These are phyloP conservation scores for Litoditis marina DNA, from an alignment of 2,888 invertebrate genomes.

Conservation along the genomic window DNA sequence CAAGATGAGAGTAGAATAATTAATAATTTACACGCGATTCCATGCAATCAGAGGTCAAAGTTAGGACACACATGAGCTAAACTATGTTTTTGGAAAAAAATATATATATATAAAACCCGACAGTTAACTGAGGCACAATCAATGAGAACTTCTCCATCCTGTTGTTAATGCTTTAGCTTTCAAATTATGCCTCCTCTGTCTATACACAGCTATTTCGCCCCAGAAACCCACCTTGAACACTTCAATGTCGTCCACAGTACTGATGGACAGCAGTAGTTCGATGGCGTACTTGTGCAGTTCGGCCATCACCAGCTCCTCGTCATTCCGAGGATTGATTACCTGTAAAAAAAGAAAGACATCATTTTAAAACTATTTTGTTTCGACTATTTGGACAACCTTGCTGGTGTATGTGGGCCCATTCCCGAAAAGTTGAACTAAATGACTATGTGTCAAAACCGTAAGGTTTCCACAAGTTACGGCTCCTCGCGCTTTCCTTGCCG, in stretches of 20 bases:
- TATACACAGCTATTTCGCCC: background rate
- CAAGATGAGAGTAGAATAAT: slow-evolving; percentile 2
- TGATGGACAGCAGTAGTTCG: slow-evolving; percentile 67
- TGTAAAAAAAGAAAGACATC: too few species aligned
- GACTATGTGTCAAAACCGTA: too few species aligned
- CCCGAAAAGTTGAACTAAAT: too few species aligned
- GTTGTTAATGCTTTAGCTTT: background rate
- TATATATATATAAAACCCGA: too few species aligned
- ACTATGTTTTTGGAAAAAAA: background rate
- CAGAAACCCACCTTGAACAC: slow-evolving; percentile 87
- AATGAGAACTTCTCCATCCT: too few species aligned
- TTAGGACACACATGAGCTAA: background rate
- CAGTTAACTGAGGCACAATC: too few species aligned
- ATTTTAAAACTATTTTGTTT: too few species aligned
- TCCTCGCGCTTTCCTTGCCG: too few species aligned
- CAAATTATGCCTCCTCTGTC: background rate
- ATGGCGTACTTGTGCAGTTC: slow-evolving; percentile 57
- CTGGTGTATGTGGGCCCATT: too few species aligned
- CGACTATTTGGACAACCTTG: slow-evolving; percentile 1
- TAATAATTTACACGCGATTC: background rate
- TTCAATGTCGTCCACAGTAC: slow-evolving; percentile 97
- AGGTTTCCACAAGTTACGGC: too few species aligned
- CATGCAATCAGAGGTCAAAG: too few species aligned
- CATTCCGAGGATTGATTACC: slow-evolving; percentile 18
- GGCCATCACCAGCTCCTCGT: slow-evolving; percentile 6